A percentile compares a stretch with the other conserved stretches of the same genome.
phyloP scores from a whole-genome alignment of 2,888 invertebrate species.

The Tachina lurida region DNA sequence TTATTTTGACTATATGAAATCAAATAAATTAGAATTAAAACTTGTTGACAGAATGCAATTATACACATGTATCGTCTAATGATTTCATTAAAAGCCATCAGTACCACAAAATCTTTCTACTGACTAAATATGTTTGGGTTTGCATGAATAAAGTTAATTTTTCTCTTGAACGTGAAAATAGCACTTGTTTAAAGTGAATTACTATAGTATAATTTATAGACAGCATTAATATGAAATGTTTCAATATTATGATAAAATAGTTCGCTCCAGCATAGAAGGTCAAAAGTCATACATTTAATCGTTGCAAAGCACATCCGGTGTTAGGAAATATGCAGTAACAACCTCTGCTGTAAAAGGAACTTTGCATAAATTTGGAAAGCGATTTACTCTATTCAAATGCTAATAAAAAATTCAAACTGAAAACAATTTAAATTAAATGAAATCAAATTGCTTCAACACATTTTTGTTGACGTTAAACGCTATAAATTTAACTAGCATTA shows the following conservation, averaged over 20 bases:
- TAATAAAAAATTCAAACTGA: background rate
- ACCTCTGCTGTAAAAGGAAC: background rate
- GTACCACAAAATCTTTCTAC: background rate
- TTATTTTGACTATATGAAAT: slow-evolving; percentile 59
- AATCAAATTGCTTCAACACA: background rate
- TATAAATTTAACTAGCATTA: slow-evolving; percentile 41
- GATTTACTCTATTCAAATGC: background rate
- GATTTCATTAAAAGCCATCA: background rate
- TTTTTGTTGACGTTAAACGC: background rate
- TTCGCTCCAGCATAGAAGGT: too few relatives aligned
- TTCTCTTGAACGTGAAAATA: slow-evolving; percentile 25
- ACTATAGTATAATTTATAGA: slow-evolving; percentile 54
- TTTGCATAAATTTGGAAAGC: background rate
- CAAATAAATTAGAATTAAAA: slow-evolving; percentile 65
- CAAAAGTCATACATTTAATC: too few relatives aligned
- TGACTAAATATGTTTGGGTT: background rate
- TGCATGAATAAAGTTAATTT: background rate
- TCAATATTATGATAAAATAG: too few relatives aligned
- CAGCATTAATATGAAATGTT: background rate
- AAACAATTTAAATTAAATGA: background rate
- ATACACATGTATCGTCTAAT: slow-evolving; percentile 31
- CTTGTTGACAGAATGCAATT: slow-evolving; percentile 59
- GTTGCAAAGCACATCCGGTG: too few relatives aligned
- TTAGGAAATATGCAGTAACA: background rate
- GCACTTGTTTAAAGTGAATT: slow-evolving; percentile 61